A percentile compares a stretch with the other conserved stretches of the same genome.
phyloP scores from a whole-genome alignment of 2,888 invertebrate species.

The Rhagonycha fulva region DNA sequence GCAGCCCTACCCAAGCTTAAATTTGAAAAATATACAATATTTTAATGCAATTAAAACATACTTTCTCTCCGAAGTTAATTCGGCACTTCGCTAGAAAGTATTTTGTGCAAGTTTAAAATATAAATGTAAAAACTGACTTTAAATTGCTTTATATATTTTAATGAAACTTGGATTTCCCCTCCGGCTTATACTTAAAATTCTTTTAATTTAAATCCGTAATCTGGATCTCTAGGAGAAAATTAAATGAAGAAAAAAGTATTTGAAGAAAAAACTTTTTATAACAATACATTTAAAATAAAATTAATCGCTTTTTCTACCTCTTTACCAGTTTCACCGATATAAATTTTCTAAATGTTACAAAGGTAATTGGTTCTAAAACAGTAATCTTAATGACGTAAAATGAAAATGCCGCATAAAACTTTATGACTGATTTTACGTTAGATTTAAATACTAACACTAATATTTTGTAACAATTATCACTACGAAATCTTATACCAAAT shows the following conservation, averaged over 20 bases:
- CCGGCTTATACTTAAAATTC: slow-evolving; percentile 42
- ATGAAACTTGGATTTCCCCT: slow-evolving; percentile 44
- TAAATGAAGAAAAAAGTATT: slow-evolving; percentile 35
- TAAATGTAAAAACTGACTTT: slow-evolving; percentile 43
- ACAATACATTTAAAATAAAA: slow-evolving; percentile 27
- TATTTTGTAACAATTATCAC: not conserved
- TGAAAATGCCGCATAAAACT: not conserved
- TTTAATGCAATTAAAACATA: slow-evolving; percentile 48
- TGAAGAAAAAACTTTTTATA: slow-evolving; percentile 25
- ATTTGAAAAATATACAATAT: slow-evolving; percentile 46
- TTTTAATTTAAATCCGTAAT: slow-evolving; percentile 43
- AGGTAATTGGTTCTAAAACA: not conserved
- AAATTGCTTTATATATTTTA: slow-evolving; percentile 46
- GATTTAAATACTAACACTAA: not conserved
- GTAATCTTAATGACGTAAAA: not conserved
- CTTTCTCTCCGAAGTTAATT: slow-evolving; percentile 41
- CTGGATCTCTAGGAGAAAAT: slow-evolving; percentile 33
- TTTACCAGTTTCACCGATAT: not conserved
- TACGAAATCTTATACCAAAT: not conserved
- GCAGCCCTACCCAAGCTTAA: slow-evolving; percentile 37
- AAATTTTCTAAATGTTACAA: not conserved
- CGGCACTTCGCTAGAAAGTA: slow-evolving; percentile 37
- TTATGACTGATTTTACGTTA: not conserved
- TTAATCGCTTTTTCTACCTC: slow-evolving; percentile 16
- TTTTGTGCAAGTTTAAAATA: slow-evolving; percentile 40